phyloP scores from a whole-genome alignment of 2,797 vertebrate species.

The Chlorospingus semifuscus region DNA sequence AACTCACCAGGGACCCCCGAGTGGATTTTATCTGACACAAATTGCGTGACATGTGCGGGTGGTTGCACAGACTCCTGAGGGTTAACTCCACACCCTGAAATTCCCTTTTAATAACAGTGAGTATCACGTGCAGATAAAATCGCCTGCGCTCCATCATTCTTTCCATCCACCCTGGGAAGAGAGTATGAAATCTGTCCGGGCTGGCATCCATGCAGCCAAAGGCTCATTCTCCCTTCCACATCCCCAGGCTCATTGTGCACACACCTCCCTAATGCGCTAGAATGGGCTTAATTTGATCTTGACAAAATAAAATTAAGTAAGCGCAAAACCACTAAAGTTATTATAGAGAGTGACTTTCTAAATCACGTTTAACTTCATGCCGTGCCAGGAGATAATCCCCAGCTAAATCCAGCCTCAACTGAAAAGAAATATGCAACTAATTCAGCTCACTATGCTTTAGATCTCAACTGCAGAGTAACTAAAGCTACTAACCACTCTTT shows the following conservation, averaged over 20 bases:
- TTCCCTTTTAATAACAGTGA: slow-evolving; percentile 15
- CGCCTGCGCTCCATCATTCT: slow-evolving; percentile 31
- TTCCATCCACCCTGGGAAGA: slow-evolving; percentile 1
- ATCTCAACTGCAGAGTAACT: neutral
- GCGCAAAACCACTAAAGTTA: neutral
- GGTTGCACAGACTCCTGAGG: neutral
- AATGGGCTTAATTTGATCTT: slow-evolving; percentile 34
- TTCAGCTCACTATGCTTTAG: neutral
- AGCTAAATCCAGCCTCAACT: neutral
- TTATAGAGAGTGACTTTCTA: slow-evolving; percentile 1
- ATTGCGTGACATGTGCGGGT: accelerated
- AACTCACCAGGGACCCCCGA: neutral
- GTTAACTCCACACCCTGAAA: slow-evolving; percentile 58
- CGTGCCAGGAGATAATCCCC: slow-evolving; percentile 17
- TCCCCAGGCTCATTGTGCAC: neutral
- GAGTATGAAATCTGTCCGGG: neutral
- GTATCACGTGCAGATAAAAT: slow-evolving; percentile 6
- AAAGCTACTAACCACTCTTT: neutral
- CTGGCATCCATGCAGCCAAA: neutral
- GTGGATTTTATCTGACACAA: neutral
- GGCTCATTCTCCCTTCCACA: neutral
- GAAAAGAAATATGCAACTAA: neutral
- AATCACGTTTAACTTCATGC: slow-evolving; percentile 11
- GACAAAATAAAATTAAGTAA: slow-evolving; percentile 47
- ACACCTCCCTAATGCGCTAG: slow-evolving; percentile 14